Evolutionary conservation across 2,888 invertebrate species (phyloP).

Genomic region (Luffia ferchaultella): DNA sequence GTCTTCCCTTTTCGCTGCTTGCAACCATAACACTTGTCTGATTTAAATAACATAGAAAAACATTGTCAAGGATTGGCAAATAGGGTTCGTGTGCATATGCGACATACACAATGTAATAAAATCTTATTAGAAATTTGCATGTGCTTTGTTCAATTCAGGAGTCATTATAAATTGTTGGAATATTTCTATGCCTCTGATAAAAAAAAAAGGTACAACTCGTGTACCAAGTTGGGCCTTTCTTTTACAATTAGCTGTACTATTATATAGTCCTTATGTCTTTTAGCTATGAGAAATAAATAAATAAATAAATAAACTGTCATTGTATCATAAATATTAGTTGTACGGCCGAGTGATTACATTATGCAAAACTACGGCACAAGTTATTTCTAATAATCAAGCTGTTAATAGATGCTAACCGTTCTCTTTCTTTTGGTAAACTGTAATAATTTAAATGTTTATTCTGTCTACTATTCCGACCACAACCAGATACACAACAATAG

Average conservation of each 20-base stretch:
- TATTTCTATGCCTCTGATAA: no score
- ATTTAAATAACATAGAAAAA: slow-evolving; percentile 8
- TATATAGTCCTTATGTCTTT: no score
- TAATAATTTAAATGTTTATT: slow-evolving; percentile 44
- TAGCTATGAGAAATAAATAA: no score
- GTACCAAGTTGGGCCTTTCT: no score
- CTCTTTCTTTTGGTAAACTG: slow-evolving; percentile 39
- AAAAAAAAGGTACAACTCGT: no score
- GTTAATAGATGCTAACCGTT: slow-evolving; percentile 25
- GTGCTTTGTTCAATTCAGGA: not conserved
- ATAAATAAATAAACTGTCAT: no score
- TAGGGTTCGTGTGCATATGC: not conserved
- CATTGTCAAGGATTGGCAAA: not conserved
- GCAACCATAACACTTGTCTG: slow-evolving; percentile 42
- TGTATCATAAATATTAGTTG: no score
- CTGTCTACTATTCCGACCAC: slow-evolving; percentile 42
- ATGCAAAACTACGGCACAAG: no score
- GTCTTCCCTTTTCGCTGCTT: slow-evolving; percentile 36
- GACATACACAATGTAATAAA: not conserved
- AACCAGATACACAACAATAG: slow-evolving; percentile 47
- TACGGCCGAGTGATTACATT: no score
- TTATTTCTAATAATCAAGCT: not conserved
- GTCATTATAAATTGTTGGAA: not conserved
- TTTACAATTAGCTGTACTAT: no score
- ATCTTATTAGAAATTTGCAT: not conserved